A percentile compares a stretch with the other conserved stretches of the same genome.
phyloP scores from a whole-genome alignment of 2,888 invertebrate genomes.

The Tanaodytes sp. region DNA sequence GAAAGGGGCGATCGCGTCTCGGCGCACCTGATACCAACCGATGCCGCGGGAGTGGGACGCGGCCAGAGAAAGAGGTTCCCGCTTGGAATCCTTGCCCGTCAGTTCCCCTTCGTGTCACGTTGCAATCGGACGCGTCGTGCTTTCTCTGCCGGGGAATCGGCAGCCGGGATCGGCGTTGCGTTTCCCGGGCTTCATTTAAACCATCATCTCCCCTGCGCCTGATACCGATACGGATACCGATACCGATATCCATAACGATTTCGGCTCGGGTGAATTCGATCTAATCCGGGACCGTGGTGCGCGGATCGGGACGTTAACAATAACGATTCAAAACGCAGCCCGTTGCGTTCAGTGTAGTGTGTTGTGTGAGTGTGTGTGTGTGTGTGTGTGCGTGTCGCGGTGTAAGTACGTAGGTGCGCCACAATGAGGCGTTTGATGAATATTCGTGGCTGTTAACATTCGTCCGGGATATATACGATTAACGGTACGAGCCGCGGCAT shows the following conservation, averaged over 20 bases:
- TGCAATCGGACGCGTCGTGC: constrained; percentile 17
- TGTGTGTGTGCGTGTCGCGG: constrained; percentile 1
- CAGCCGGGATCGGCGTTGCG: background rate
- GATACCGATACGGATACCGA: no score
- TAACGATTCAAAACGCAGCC: no score
- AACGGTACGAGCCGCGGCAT: constrained; percentile 41
- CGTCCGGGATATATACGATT: constrained; percentile 15
- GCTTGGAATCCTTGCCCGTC: constrained; percentile 34
- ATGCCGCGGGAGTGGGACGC: constrained; percentile 54
- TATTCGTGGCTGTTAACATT: constrained; percentile 33
- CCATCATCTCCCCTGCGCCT: no score
- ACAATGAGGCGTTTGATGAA: constrained; percentile 39
- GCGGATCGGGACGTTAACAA: no score
- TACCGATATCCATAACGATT: no score
- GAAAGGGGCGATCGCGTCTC: constrained; percentile 29
- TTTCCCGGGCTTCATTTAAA: background rate
- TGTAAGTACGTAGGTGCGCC: constrained; percentile 22
- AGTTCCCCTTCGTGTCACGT: constrained; percentile 26
- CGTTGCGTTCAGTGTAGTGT: no score
- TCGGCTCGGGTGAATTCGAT: no score
- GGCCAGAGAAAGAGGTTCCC: constrained; percentile 61
- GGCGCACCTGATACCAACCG: constrained; percentile 60
- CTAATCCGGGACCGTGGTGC: background rate
- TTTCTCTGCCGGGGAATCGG: constrained; percentile 13
- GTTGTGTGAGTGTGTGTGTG: background rate